phyloP scores from a whole-genome alignment of 1,140 invertebrate species.

The Anagrus nilaparvatae region DNA sequence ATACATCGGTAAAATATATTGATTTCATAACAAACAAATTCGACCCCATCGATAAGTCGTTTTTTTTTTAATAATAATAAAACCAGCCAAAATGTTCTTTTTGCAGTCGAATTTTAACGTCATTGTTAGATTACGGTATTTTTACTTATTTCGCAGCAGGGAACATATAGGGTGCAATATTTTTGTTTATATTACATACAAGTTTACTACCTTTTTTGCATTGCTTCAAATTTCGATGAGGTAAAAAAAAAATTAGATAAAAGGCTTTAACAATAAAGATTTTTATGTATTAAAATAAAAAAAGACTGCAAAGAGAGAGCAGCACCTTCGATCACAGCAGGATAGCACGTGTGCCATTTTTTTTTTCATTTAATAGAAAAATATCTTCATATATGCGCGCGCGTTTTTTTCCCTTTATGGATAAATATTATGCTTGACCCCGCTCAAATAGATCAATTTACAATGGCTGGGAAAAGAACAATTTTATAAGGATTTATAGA shows the following conservation, averaged over 20 bases:
- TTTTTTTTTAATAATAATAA: no score
- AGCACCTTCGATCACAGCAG: neutral
- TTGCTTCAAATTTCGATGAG: no score
- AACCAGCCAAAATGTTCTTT: conserved; percentile 16
- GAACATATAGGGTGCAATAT: conserved; percentile 5
- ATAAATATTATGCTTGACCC: conserved; percentile 31
- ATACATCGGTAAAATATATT: no score
- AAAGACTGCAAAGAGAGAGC: conserved; percentile 3
- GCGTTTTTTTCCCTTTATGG: conserved; percentile 19
- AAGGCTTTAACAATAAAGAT: no score
- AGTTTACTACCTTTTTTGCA: no score
- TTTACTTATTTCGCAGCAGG: conserved; percentile 9
- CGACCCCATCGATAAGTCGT: no score
- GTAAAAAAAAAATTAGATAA: no score
- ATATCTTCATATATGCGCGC: neutral
- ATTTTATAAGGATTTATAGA: no score
- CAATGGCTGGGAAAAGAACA: conserved; percentile 39
- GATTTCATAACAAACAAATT: no score
- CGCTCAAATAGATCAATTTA: conserved; percentile 42
- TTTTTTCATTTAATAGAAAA: neutral
- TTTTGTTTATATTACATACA: no score
- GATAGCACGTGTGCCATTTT: neutral
- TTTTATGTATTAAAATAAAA: no score
- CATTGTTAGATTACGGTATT: conserved; percentile 16
- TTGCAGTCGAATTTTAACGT: conserved; percentile 17